Evolutionary conservation across 2,113 vertebrate species (phyloP), one percentile per base, ranked within the genome.

Genomic region (Mastomys coucha): DNA sequence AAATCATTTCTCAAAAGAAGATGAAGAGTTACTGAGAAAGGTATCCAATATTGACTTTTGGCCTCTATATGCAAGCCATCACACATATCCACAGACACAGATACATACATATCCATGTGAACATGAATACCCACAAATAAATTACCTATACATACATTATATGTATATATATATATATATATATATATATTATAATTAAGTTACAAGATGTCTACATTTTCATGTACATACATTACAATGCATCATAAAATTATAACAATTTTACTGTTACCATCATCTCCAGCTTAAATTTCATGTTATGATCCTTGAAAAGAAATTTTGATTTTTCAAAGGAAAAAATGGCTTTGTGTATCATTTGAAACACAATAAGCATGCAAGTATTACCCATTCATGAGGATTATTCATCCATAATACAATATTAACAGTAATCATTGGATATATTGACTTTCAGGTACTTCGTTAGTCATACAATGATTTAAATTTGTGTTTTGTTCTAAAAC

Each of bases 361-460:
- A 67, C 49, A 7, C 20, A 82, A n/a, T 84, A 60, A 67, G 45
- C 60, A 22, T 60, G 7, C 13, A 89, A 76, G 6, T 69, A 56
- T 63, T 69, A 69, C 2, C 19, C 39, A 19, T 17, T 76, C 36
- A 22, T 19, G 14, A 56, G 67, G 20, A 45, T 77, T 72, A 7
- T 72, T 91, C 63, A 51, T 69, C 16, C 75, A 86, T 91, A 96
- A 93, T 67, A 77, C 7, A 60, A 87, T 82, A 77, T 88, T 67
- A 78, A 89, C 88, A 24, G 39, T 85, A 96, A 85, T 87, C n/a
- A 36, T 84, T 88, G 22, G 13, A 42, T 77, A 36, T 91, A 80
- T 91, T 72, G 16, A 75, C 90, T 81, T 63, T 20, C n/a, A 94
- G 28, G 5, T 70, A 49, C 42, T 96, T 93, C 36, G 7, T 91